Percentiles rank a stretch among this genome's conserved stretches.
Evolutionary conservation across 2,888 invertebrate genomes (phyloP).

Genomic region (Cacoxenus indagator): DNA sequence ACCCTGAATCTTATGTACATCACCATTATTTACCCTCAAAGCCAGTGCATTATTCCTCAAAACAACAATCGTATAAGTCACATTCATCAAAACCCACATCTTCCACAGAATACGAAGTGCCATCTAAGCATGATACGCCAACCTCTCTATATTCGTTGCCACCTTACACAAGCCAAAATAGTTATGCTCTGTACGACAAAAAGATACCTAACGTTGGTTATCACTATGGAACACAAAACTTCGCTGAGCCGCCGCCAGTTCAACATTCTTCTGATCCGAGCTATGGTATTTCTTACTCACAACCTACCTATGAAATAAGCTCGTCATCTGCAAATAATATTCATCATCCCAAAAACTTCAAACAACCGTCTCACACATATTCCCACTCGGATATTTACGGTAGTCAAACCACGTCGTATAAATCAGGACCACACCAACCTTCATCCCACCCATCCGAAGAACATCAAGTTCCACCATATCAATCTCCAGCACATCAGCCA

Average conservation of each 20-base stretch:
- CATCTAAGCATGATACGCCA: slow-evolving; percentile 42
- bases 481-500: slow-evolving; percentile 40
- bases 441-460: slow-evolving; percentile 20
- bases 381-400: slow-evolving; percentile 27
- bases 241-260: slow-evolving; percentile 59
- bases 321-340: slow-evolving; percentile 44
- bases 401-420: neutral
- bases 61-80: slow-evolving; percentile 20
- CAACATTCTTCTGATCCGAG: slow-evolving; percentile 37
- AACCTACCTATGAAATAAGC: slow-evolving; percentile 60
- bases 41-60: slow-evolving; percentile 10
- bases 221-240: slow-evolving; percentile 53
- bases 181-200: slow-evolving; percentile 7
- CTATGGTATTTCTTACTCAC: slow-evolving; percentile 62
- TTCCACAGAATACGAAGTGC: slow-evolving; percentile 19
- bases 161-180: slow-evolving; percentile 17
- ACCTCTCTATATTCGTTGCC: slow-evolving; percentile 16
- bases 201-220: slow-evolving; percentile 53
- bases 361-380: slow-evolving; percentile 1
- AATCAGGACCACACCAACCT: slow-evolving; percentile 17
- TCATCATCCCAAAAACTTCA: slow-evolving; percentile 28
- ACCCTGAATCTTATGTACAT: slow-evolving; percentile 33
- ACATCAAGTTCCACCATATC: neutral
- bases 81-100: slow-evolving; percentile 16
- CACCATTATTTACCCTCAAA: slow-evolving; percentile 37